These are phyloP conservation scores for Tetranychus piercei DNA, from an alignment of 2,888 invertebrate species.

Conservation along the genomic window DNA sequence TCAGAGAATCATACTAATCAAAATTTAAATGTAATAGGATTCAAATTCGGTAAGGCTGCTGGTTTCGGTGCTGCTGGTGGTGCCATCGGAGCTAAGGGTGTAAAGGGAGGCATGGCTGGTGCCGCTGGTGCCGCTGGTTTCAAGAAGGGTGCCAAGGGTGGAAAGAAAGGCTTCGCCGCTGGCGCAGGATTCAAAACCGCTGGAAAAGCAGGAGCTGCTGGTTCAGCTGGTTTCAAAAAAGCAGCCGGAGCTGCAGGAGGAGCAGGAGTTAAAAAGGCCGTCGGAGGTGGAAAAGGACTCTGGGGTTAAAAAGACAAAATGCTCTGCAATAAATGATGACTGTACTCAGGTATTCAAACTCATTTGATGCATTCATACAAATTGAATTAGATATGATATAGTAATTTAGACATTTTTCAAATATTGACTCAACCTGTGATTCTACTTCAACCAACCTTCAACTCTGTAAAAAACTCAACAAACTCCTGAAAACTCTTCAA, in stretches of 20 bases:
- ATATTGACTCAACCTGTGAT: too few relatives aligned
- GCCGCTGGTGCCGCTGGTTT: conserved; percentile 10
- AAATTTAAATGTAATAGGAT: background rate
- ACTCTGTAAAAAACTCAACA: too few relatives aligned
- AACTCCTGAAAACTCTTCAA: too few relatives aligned
- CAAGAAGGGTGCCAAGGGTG: conserved; percentile 17
- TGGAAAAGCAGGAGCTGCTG: conserved; percentile 17
- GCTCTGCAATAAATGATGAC: background rate
- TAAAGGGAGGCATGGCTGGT: conserved; percentile 15
- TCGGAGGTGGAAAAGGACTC: background rate
- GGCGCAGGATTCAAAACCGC: conserved; percentile 14
- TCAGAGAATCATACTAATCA: too few relatives aligned
- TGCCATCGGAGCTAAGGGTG: conserved; percentile 16
- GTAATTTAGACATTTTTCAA: too few relatives aligned
- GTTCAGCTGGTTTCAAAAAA: conserved; percentile 2
- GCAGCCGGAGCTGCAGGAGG: background rate
- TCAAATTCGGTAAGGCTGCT: conserved; percentile 22
- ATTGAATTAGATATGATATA: too few relatives aligned
- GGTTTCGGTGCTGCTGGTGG: conserved; percentile 20
- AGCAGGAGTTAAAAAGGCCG: background rate
- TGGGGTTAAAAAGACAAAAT: background rate
- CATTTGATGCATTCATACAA: too few relatives aligned
- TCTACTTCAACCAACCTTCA: too few relatives aligned
- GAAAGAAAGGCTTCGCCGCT: conserved; percentile 16
- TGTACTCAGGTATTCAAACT: too few relatives aligned